Conservation (phyloP, 1,140 invertebrate genomes). For the Drosophila watanabei region DNA sequence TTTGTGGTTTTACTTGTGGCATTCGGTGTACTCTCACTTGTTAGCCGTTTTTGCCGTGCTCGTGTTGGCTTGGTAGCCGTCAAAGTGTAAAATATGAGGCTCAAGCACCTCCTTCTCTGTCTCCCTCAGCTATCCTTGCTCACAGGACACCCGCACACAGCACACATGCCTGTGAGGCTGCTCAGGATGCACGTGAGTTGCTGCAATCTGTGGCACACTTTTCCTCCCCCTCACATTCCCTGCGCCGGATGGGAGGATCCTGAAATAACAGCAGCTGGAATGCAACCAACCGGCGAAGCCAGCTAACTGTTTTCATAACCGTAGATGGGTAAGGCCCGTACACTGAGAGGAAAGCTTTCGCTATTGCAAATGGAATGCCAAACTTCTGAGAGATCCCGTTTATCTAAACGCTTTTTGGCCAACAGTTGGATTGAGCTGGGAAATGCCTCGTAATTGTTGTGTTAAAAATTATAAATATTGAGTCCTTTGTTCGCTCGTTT, state of each 20-base stretch:
- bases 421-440: no score
- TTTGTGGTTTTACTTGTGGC: conserved; percentile 24
- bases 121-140: neutral
- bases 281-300: conserved; percentile 36
- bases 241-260: conserved; percentile 7
- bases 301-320: conserved; percentile 48
- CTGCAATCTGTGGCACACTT: conserved; percentile 66
- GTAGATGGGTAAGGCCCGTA: conserved; percentile 1
- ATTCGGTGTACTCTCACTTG: conserved; percentile 6
- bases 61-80: conserved; percentile 45
- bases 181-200: conserved; percentile 56
- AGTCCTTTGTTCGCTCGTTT: no score
- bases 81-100: conserved; percentile 62
- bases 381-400: neutral
- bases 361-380: no score
- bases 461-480: neutral
- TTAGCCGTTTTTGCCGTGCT: conserved; percentile 7
- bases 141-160: conserved; percentile 18
- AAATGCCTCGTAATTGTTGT: neutral
- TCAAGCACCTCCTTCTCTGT: conserved; percentile 30
- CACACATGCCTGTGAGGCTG: conserved; percentile 26
- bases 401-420: neutral
- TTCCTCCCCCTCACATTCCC: neutral
- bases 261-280: conserved; percentile 28
- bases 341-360: neutral